A percentile compares a stretch with the other conserved stretches of the same genome.
Evolutionary conservation across 2,888 invertebrate genomes (phyloP).

Genomic region (Mesochorus sp.): DNA sequence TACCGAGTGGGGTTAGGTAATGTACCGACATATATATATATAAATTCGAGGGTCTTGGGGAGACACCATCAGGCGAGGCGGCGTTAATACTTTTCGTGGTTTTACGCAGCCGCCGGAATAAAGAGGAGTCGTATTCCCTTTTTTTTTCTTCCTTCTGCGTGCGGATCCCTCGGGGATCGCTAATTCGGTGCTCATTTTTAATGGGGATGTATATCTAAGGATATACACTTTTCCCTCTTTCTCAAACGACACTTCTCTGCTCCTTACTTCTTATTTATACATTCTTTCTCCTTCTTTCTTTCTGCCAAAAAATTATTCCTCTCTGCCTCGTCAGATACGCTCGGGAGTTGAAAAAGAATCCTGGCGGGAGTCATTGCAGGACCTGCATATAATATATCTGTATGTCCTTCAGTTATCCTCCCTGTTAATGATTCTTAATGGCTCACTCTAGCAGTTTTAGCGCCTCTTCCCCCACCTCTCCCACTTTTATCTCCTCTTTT

Average conservation of each 20-base stretch:
- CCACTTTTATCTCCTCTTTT: neutral
- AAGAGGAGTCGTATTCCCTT: neutral
- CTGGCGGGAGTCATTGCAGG: slow-evolving; percentile 4
- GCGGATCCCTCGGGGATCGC: slow-evolving; percentile 33
- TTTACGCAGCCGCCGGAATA: neutral
- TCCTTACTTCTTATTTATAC: neutral
- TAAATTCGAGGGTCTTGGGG: neutral
- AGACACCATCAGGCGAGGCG: neutral
- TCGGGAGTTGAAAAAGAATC: slow-evolving; percentile 29
- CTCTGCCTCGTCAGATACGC: slow-evolving; percentile 1
- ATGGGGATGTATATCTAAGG: slow-evolving; percentile 21
- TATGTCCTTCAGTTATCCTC: slow-evolving; percentile 28
- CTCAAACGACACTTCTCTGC: slow-evolving; percentile 10
- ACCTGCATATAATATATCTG: neutral
- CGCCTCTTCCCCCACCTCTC: neutral
- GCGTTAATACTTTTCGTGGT: slow-evolving; percentile 20
- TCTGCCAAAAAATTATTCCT: slow-evolving; percentile 26
- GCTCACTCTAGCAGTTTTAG: slow-evolving; percentile 41
- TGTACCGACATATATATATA: slow-evolving; percentile 18
- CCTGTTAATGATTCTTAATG: slow-evolving; percentile 51
- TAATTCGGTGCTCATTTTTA: slow-evolving; percentile 59
- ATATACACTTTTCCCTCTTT: neutral
- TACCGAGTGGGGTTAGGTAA: slow-evolving; percentile 62
- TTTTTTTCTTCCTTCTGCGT: slow-evolving; percentile 29
- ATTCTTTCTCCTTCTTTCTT: slow-evolving; percentile 6